phyloP scores from a whole-genome alignment of 2,888 invertebrate genomes.

The Pantelozetes paolii region DNA sequence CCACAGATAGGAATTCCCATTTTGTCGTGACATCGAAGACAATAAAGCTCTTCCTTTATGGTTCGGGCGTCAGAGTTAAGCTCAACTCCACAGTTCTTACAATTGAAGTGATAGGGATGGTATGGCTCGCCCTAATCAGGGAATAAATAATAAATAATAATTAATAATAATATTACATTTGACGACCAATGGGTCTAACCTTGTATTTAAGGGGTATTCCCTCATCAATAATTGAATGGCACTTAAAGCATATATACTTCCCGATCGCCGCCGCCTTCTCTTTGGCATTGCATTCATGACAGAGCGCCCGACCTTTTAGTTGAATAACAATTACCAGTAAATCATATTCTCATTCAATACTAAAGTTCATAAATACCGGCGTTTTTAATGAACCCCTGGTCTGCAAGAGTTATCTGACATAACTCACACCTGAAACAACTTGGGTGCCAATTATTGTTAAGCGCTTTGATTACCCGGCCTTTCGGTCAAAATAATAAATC shows the following conservation, averaged over 20 bases:
- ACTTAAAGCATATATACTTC: constrained; percentile 96
- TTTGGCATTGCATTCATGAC: constrained; percentile 92
- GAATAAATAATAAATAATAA: no score
- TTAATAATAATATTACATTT: no score
- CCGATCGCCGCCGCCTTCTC: constrained; percentile 92
- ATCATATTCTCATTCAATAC: constrained; percentile 5
- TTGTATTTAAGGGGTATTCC: constrained; percentile 56
- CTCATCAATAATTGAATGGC: constrained; percentile 67
- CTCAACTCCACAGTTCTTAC: constrained; percentile 72
- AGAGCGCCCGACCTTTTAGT: constrained; percentile 69
- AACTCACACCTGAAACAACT: constrained; percentile 94
- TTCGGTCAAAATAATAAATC: no score
- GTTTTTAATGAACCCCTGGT: constrained; percentile 83
- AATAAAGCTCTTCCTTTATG: constrained; percentile 91
- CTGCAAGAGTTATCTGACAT: constrained; percentile 85
- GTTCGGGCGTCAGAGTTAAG: constrained; percentile 93
- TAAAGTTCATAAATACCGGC: constrained; percentile 58
- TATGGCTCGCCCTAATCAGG: constrained; percentile 80
- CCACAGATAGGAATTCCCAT: constrained; percentile 99
- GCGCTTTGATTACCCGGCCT: constrained; percentile 97
- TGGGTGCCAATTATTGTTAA: constrained; percentile 99
- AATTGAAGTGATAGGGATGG: constrained; percentile 99
- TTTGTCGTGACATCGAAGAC: constrained; percentile 95
- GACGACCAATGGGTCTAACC: no score
- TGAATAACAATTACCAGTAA: not conserved